Evolutionary conservation across 1,140 invertebrate genomes (phyloP).

Genomic region (Pemphigus obesinymphae): DNA sequence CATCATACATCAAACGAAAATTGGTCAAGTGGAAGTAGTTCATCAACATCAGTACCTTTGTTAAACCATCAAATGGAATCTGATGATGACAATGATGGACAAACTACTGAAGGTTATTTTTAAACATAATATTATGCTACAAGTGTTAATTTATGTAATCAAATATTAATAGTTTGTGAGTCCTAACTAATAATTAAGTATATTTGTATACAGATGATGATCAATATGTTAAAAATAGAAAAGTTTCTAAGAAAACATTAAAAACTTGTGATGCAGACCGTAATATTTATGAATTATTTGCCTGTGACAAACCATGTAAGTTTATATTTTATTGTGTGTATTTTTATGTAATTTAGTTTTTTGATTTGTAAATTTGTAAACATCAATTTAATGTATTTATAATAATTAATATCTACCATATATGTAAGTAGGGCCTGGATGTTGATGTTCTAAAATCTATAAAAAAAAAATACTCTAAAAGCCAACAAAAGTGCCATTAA

Average conservation of each 20-base stretch:
- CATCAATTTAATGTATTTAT: too few species aligned
- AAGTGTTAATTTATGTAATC: not conserved
- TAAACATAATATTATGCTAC: not conserved
- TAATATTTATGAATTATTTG: not conserved
- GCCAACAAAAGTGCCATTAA: too few species aligned
- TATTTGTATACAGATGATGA: not conserved
- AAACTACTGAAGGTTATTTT: constrained; percentile 3
- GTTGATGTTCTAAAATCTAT: too few species aligned
- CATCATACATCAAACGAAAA: not conserved
- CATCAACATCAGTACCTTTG: not conserved
- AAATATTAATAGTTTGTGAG: not conserved
- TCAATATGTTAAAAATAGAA: constrained; percentile 16
- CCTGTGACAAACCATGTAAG: not conserved
- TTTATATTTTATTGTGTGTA: too few species aligned
- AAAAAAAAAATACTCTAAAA: too few species aligned
- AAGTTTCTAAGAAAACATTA: not conserved
- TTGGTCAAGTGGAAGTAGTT: constrained; percentile 19
- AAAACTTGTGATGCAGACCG: not conserved
- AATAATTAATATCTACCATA: too few species aligned
- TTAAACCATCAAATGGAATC: not conserved
- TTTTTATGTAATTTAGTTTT: too few species aligned
- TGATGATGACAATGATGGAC: not conserved
- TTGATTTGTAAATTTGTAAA: too few species aligned
- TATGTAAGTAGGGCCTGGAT: too few species aligned
- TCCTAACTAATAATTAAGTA: too few species aligned